Conservation (phyloP, 2,888 invertebrate genomes). For the Lasioglossum morio region DNA sequence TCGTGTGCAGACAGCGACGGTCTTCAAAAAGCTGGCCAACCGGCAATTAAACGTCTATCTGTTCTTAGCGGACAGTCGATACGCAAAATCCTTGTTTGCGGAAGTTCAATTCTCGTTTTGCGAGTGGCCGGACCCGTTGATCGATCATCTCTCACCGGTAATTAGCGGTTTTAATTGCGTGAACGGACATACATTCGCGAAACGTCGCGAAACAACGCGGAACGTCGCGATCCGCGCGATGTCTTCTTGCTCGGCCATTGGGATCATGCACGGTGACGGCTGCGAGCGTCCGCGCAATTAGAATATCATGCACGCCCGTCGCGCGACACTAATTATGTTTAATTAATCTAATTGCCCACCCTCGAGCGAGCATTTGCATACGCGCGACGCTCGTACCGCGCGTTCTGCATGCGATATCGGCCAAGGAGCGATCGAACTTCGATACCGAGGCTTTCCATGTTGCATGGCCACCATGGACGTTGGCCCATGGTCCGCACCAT, state of each 20-base stretch:
- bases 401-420: constrained; percentile 55
- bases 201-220: not conserved
- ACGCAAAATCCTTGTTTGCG: not conserved
- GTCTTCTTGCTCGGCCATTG: not conserved
- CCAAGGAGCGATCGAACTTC: constrained; percentile 47
- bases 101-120: not conserved
- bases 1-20: not conserved
- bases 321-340: constrained; percentile 67
- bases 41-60: not conserved
- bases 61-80: not conserved
- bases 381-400: constrained; percentile 51
- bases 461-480: constrained; percentile 2
- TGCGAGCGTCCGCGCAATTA: constrained; percentile 39
- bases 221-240: not conserved
- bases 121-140: not conserved
- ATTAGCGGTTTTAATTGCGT: not conserved
- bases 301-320: constrained; percentile 58
- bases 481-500: not conserved
- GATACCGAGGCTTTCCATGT: constrained; percentile 29
- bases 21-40: not conserved
- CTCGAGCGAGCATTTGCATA: constrained; percentile 68
- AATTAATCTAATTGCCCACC: constrained; percentile 69
- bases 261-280: constrained; percentile 39
- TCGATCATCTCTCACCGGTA: not conserved
- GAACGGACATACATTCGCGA: not conserved